Evolutionary conservation across 2,888 invertebrate species (phyloP), one percentile per base, ranked within the genome.

Genomic region (Bembecia ichneumoniformis): DNA sequence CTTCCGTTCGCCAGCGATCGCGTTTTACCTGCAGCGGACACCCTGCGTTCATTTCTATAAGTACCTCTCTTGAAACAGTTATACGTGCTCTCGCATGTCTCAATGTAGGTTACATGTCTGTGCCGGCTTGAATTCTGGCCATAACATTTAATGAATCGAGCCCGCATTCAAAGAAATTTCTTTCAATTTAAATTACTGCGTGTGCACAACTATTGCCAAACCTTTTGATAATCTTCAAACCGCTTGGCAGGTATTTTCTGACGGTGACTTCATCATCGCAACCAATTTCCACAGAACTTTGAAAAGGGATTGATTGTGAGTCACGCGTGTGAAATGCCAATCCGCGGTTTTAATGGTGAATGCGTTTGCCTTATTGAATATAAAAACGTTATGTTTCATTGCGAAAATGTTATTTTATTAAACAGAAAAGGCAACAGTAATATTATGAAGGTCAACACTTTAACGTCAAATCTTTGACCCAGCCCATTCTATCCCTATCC

Each of bases 51-150:
- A 82, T 77, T 75, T 69, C 77, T 68, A 78, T 76, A 73, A 9
- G 28, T 28, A 28, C 28, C 28, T 28, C 72, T 69, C 76, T 48
- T 71, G 49, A 51, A 70, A 84, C 82, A 82, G 82, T 82, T 82
- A 82, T 75, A 68, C 77, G 71, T 74, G 71, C 79, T 83, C 81
- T 82, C 81, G 80, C 77, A 78, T 82, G 82, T 73, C 54, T 64
- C 65, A 66, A 83, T 78, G 82, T 82, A 77, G 86, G 82, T 77
- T 81, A 77, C 63, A 71, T 83, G 78, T 84, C 80, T 82, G 74
- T 77, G 84, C 68, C 84, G 77, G 74, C 74, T 60, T 70, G 64
- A 72, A 77, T 77, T 75, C 71, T 71, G 67, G 68, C 59, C 58
- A 58, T 69, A 64, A 61, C 71, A 68, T 72, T 67, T 71, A 63